These are phyloP conservation scores for Cottus gobio DNA, from an alignment of 2,113 vertebrate genomes.

Conservation along the genomic window DNA sequence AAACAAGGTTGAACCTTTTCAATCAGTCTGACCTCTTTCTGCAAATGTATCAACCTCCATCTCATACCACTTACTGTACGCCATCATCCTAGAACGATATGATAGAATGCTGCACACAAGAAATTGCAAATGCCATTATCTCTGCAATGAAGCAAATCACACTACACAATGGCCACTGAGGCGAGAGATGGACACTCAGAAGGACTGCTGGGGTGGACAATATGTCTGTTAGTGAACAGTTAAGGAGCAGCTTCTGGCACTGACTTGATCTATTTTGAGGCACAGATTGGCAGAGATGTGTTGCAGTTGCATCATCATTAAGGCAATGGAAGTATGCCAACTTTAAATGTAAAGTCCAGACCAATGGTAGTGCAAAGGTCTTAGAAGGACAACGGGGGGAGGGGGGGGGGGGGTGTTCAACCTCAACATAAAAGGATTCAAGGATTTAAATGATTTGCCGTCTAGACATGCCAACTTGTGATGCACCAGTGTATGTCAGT, in stretches of 20 bases:
- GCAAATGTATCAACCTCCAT: slow-evolving; percentile 25
- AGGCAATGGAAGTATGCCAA: slow-evolving; percentile 17
- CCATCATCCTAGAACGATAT: slow-evolving; percentile 25
- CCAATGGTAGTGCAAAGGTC: neutral
- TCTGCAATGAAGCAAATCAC: slow-evolving; percentile 42
- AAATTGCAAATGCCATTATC: slow-evolving; percentile 60
- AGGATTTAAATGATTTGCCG: neutral
- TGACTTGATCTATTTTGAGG: slow-evolving; percentile 23
- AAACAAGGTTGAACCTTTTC: slow-evolving; percentile 31
- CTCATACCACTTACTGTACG: slow-evolving; percentile 30
- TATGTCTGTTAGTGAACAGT: slow-evolving; percentile 31
- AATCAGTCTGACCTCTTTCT: slow-evolving; percentile 35
- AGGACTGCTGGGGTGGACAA: slow-evolving; percentile 29
- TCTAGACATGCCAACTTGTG: neutral
- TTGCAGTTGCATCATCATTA: slow-evolving; percentile 4
- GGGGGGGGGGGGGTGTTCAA: no score
- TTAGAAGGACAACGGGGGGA: neutral
- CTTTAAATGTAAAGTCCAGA: slow-evolving; percentile 11
- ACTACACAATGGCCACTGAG: slow-evolving; percentile 37
- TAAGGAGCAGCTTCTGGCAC: slow-evolving; percentile 6
- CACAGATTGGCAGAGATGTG: slow-evolving; percentile 22
- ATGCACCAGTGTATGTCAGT: neutral
- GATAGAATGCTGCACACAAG: slow-evolving; percentile 31
- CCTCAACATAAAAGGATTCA: no score
- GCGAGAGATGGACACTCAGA: slow-evolving; percentile 35